Evolutionary conservation across 2,888 invertebrate genomes (phyloP).

Genomic region (Meandrusa payeni): DNA sequence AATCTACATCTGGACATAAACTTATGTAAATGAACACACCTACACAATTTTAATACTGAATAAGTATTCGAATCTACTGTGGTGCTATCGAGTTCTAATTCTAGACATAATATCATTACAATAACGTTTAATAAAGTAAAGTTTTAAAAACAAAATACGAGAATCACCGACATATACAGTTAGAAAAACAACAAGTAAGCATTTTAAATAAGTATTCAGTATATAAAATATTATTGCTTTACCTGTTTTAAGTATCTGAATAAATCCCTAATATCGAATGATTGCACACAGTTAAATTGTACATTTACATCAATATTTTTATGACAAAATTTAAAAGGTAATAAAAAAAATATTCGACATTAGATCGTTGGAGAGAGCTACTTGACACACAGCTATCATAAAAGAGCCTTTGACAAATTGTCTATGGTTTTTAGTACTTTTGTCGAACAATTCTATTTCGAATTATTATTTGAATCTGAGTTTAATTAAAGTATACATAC

Average conservation of each 20-base stretch:
- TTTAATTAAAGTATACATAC: too few species aligned
- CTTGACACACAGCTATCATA: constrained; percentile 30
- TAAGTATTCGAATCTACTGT: constrained; percentile 30
- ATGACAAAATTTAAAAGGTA: constrained; percentile 37
- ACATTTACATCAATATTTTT: constrained; percentile 43
- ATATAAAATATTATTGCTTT: constrained; percentile 22
- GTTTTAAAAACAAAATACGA: constrained; percentile 2
- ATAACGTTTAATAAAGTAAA: constrained; percentile 20
- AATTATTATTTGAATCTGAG: too few species aligned
- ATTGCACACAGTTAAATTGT: constrained; percentile 36
- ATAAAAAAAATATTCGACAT: constrained; percentile 45
- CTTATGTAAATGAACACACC: constrained; percentile 33
- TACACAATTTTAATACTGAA: constrained; percentile 42
- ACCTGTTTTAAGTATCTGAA: constrained; percentile 25
- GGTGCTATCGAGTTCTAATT: not conserved
- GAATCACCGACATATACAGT: constrained; percentile 27
- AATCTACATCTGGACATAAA: constrained; percentile 5
- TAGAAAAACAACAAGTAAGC: constrained; percentile 24
- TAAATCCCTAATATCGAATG: constrained; percentile 29
- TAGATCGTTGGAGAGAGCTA: constrained; percentile 36
- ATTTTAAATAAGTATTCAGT: constrained; percentile 1
- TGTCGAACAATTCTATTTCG: too few species aligned
- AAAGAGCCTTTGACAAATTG: too few species aligned
- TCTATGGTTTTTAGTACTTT: too few species aligned
- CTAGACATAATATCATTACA: constrained; percentile 11